Evolutionary conservation across 2,888 invertebrate species (phyloP), one percentile per base, ranked within the genome.

Genomic region (Alitta virens): DNA sequence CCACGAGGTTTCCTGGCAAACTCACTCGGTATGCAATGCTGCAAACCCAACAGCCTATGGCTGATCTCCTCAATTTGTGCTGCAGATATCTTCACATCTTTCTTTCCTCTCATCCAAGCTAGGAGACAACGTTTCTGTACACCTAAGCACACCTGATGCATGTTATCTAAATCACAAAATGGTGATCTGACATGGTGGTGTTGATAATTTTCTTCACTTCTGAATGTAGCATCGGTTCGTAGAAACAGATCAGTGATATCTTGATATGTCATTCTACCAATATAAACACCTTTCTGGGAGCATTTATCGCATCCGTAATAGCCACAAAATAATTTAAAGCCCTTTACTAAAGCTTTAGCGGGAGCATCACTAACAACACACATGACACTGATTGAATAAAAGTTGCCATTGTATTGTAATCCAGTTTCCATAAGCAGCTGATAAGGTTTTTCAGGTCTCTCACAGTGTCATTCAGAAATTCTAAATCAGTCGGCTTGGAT

Each of bases 121-220:
- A 55, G 9, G 24, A 74, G 25, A 2, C 72, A 24, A 23, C 67
- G 60, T 62, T 65, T 71, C 42, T 68, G 60, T 3, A 76, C 72
- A 57, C 77, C 77, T 14, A 75, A 56, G 54, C 74, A 75, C 2
- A 74, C 70, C 7, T 73, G 65, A 60, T 78, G 77, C 77, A 78
- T 78, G 51, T 72, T 74, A 62, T 78, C 77, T 9, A 76, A 46
- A 9, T 52, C 52, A 14, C 14, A 14, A 52, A 52, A 52, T 23
- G 52, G 24, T 23, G 52, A 52, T 24, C 7, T 9, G 26, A 12
- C 52, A 9, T 14, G n/a, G 25, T 52, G 52, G 16, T 52, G 52
- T 5, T 52, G 23, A 23, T 18, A 2, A 16, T 52, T 7, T 7
- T 9, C 24, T 16, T 14, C 7, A 9, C 23, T 3, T 9, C 23